Evolutionary conservation across 2,888 invertebrate genomes (phyloP).

Genomic region (Dasypolia templi): DNA sequence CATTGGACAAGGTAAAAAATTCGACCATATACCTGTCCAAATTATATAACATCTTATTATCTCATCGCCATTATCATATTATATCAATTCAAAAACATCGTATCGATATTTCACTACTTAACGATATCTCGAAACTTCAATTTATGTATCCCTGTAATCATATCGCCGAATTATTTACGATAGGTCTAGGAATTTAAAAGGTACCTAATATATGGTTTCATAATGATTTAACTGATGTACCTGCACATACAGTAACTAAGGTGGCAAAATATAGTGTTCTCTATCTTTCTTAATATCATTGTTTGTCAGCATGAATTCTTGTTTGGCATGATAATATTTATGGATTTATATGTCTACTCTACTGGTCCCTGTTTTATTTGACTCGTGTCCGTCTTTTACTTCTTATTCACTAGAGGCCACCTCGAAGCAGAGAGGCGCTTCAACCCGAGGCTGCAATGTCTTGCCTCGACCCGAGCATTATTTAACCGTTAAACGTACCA

Average conservation of each 20-base stretch:
- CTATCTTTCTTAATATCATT: slow-evolving; percentile 13
- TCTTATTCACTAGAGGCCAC: not conserved
- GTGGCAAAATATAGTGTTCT: slow-evolving; percentile 4
- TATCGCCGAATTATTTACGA: slow-evolving; percentile 29
- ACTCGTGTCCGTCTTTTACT: not conserved
- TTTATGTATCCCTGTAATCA: slow-evolving; percentile 21
- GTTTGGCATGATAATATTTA: slow-evolving; percentile 23
- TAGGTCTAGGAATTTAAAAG: slow-evolving; percentile 19
- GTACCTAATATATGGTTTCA: slow-evolving; percentile 1
- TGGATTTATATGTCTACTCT: not conserved
- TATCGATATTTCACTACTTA: slow-evolving; percentile 11
- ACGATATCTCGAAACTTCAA: slow-evolving; percentile 14
- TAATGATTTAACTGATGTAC: slow-evolving; percentile 17
- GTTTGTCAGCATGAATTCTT: not conserved
- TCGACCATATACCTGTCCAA: not conserved
- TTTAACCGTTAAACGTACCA: too few species aligned
- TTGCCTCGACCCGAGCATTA: too few species aligned
- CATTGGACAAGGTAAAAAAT: slow-evolving; percentile 17
- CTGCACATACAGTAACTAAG: not conserved
- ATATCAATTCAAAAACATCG: slow-evolving; percentile 12
- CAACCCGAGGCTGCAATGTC: not conserved
- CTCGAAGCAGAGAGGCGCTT: not conserved
- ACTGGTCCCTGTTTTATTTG: not conserved
- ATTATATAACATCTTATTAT: slow-evolving; percentile 5
- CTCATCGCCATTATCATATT: not conserved